Conservation (phyloP, 2,113 vertebrate genomes). For the Ornithorhynchus anatinus region DNA sequence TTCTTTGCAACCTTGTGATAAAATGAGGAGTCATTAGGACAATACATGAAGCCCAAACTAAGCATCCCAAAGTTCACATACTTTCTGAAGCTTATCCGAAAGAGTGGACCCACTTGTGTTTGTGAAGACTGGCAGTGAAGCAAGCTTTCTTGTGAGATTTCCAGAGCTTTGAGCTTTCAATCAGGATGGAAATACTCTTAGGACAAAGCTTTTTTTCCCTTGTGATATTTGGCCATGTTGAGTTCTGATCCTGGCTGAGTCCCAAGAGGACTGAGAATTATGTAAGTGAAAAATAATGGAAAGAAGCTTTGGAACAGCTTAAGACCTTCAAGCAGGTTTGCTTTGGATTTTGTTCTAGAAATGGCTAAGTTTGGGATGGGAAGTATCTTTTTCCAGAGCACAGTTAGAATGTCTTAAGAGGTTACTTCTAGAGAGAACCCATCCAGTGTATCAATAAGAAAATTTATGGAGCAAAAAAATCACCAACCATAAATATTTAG, state of each 20-base stretch:
- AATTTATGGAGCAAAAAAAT: too few relatives aligned
- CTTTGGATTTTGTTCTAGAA: constrained; percentile 59
- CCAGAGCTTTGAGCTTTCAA: constrained; percentile 11
- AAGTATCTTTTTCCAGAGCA: constrained; percentile 23
- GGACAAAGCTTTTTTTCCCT: constrained; percentile 21
- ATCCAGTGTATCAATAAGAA: too few relatives aligned
- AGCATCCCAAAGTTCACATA: not conserved
- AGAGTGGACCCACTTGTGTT: not conserved
- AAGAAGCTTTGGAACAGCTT: constrained; percentile 60
- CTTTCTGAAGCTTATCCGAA: too few relatives aligned
- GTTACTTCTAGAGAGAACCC: not conserved
- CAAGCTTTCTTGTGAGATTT: constrained; percentile 4
- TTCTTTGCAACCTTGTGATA: not conserved
- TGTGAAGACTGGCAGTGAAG: not conserved
- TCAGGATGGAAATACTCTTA: constrained; percentile 28
- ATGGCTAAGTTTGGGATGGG: constrained; percentile 30
- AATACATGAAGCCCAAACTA: not conserved
- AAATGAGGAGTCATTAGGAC: not conserved
- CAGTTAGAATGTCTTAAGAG: constrained; percentile 28
- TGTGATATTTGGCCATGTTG: constrained; percentile 45
- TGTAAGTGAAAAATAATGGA: constrained; percentile 63
- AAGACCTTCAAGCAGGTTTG: constrained; percentile 62
- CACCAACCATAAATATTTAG: too few relatives aligned
- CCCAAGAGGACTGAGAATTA: constrained; percentile 35
- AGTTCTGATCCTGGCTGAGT: constrained; percentile 32